Base-by-base conservation (phyloP, 2,888 invertebrate species). In the Leptopterna dolabrata region DNA sequence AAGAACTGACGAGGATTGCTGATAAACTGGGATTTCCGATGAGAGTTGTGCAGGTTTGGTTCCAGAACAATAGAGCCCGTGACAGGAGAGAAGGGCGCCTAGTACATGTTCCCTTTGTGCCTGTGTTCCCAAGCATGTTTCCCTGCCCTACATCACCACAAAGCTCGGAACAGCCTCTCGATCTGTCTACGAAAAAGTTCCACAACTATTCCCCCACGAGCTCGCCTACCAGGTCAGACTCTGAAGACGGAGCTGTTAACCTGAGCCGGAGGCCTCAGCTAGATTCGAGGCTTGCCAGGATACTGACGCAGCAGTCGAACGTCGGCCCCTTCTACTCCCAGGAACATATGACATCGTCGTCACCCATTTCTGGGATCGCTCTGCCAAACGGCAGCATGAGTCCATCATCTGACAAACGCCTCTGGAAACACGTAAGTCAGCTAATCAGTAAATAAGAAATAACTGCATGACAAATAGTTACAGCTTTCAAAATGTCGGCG, bases 41-140 rank as follows among this genome's bases (percentile, higher is more conserved):
- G 78, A 93, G 97, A 87, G 96, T 97, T 0, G 96, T 96, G 3
- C 96, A 98, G 93, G 98, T 98, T 7, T 98, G 98, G 98, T 98
- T 98, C 92, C 98, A 98, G 93, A 98, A 98, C 92, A 97, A 97
- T 89, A 94, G 98, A 89, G 98, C 98, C 0, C 94, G 97, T 84
- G 97, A 97, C 91, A 94, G 97, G 76, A 94, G 97, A 83, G 95
- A 95, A 91, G 94, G 94, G 9, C 91, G 93, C 76, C 90, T 93
- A 76, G 92, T 93, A 88, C 92, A 92, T 89, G 92, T 92, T 76
- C 92, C 93, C 63, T 92, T 92, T 89, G 92, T 91, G 88, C 92
- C 92, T 2, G 45, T 55, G 0, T 90, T 91, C 83, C 90, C 91
- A n/a, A 73, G 43, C 36, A 78, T 78, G 78, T 55, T 81, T 30